Conservation (phyloP, 2,888 invertebrate genomes). For the Scaptomyza reducta region DNA sequence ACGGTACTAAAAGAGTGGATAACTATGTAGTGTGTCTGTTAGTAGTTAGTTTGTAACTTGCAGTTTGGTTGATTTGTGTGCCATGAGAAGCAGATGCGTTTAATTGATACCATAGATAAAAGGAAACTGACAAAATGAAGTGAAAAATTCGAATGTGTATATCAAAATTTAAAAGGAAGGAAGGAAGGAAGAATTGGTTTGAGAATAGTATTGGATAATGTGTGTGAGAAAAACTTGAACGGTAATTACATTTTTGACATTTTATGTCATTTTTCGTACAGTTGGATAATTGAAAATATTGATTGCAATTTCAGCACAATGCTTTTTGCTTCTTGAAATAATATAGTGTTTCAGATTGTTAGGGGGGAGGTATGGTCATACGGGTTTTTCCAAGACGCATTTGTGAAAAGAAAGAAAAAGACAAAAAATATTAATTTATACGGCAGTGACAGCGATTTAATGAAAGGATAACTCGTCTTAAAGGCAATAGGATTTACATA, state of each 20-base stretch:
- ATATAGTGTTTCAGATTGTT: too few relatives aligned
- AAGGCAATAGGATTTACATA: too few relatives aligned
- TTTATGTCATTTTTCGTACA: neutral
- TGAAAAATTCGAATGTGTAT: neutral
- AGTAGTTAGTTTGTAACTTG: conserved; percentile 21
- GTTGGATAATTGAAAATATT: neutral
- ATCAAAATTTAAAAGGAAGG: neutral
- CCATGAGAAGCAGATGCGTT: conserved; percentile 24
- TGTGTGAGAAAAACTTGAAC: neutral
- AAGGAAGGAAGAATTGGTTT: neutral
- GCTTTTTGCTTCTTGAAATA: too few relatives aligned
- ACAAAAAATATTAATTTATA: too few relatives aligned
- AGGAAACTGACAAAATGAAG: conserved; percentile 7
- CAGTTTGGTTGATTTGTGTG: conserved; percentile 33
- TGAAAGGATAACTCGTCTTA: too few relatives aligned
- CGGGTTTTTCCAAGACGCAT: too few relatives aligned
- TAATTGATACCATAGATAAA: conserved; percentile 15
- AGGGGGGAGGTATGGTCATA: too few relatives aligned
- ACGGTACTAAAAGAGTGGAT: conserved; percentile 21
- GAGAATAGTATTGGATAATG: neutral
- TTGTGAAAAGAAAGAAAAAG: too few relatives aligned
- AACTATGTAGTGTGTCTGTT: conserved; percentile 1
- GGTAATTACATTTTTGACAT: neutral
- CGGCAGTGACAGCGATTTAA: too few relatives aligned
- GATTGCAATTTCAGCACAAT: too few relatives aligned